These are phyloP conservation scores for Camponotus fellah DNA, from an alignment of 2,888 invertebrate genomes.

Conservation along the genomic window DNA sequence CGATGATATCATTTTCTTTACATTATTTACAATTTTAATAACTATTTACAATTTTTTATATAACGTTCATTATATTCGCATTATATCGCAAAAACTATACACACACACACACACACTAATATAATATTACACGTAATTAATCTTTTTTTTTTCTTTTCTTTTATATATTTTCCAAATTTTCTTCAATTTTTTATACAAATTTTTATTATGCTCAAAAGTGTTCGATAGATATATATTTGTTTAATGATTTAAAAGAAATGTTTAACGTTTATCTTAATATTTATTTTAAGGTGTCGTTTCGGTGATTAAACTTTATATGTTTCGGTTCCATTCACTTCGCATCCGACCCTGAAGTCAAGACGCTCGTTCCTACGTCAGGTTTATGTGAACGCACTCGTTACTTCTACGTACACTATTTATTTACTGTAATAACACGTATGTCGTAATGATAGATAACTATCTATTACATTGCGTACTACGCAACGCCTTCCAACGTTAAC, in stretches of 20 bases:
- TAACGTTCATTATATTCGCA: background rate
- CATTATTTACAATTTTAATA: background rate
- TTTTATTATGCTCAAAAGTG: background rate
- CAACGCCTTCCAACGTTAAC: constrained; percentile 45
- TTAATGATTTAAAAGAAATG: background rate
- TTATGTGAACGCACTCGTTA: constrained; percentile 51
- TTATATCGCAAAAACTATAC: background rate
- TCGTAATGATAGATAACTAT: constrained; percentile 68
- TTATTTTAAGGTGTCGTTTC: background rate
- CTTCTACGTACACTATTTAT: constrained; percentile 52
- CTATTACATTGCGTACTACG: constrained; percentile 66
- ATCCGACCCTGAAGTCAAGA: constrained; percentile 44
- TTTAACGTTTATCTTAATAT: background rate
- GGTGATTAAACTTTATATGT: background rate
- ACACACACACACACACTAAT: background rate
- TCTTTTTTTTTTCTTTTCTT: background rate
- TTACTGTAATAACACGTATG: constrained; percentile 65
- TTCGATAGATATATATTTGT: background rate
- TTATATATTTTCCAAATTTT: background rate
- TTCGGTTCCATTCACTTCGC: constrained; percentile 17
- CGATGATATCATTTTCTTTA: background rate
- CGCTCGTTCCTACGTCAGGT: constrained; percentile 26
- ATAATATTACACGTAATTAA: background rate
- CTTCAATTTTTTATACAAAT: background rate
- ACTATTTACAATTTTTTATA: background rate